Conservation (phyloP, 2,888 invertebrate species). For the Apantesis nais region DNA sequence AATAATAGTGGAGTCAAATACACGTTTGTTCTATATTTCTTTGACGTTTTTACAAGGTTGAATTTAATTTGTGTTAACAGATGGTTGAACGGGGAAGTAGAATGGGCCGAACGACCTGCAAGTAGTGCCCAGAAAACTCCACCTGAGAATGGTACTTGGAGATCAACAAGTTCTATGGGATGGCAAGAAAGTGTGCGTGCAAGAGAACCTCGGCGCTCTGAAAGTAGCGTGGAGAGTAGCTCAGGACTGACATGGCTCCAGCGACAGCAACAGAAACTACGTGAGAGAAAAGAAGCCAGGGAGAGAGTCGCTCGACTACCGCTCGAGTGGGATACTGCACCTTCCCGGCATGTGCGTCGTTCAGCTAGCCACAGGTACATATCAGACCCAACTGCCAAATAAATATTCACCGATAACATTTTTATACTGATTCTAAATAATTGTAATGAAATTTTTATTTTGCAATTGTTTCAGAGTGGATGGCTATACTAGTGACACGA, state of each 20-base stretch:
- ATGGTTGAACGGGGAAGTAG: conserved; percentile 78
- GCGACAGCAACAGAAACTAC: conserved; percentile 92
- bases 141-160: conserved; percentile 75
- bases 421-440: neutral
- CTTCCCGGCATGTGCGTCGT: conserved; percentile 78
- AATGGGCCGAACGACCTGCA: conserved; percentile 74
- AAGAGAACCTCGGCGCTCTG: conserved; percentile 75
- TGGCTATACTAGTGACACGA: conserved; percentile 92
- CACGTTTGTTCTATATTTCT: conserved; percentile 22
- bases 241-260: conserved; percentile 92
- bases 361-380: conserved; percentile 81
- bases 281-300: conserved; percentile 90
- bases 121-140: conserved; percentile 64
- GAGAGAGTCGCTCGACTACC: conserved; percentile 90
- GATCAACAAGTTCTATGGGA: conserved; percentile 74
- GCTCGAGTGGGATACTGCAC: conserved; percentile 86
- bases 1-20: conserved; percentile 49
- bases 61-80: conserved; percentile 53
- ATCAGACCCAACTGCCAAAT: neutral
- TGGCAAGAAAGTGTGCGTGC: conserved; percentile 73
- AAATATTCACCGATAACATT: neutral
- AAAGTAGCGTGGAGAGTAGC: conserved; percentile 70
- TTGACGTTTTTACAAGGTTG: conserved; percentile 9
- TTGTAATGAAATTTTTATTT: neutral
- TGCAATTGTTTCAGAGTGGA: conserved; percentile 82